These are phyloP conservation scores for Plemyria rubiginata DNA, from an alignment of 2,888 invertebrate species.

Conservation along the genomic window DNA sequence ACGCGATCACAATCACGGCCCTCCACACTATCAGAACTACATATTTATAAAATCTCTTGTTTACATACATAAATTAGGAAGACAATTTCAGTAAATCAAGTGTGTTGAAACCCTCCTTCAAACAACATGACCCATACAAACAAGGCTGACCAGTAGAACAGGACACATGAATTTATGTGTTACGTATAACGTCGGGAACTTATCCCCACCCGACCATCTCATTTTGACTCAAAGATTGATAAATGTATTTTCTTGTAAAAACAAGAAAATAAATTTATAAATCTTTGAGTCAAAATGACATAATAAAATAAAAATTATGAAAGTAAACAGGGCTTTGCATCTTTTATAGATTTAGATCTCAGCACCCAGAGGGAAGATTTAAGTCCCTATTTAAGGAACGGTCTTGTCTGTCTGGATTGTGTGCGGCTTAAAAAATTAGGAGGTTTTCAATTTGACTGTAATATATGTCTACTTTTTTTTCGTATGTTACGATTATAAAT, in stretches of 20 bases:
- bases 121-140: conserved; percentile 14
- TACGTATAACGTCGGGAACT: background rate
- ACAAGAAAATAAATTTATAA: no score
- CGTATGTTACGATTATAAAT: no score
- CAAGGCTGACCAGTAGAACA: conserved; percentile 13
- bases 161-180: conserved; percentile 5
- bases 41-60: conserved; percentile 17
- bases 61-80: conserved; percentile 28
- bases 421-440: no score
- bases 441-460: no score
- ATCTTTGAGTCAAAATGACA: no score
- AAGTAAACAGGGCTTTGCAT: no score
- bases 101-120: conserved; percentile 20
- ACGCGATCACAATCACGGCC: conserved; percentile 1
- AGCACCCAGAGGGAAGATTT: no score
- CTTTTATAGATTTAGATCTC: no score
- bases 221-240: background rate
- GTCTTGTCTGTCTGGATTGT: no score
- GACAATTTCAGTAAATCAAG: conserved; percentile 17
- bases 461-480: no score
- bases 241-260: background rate
- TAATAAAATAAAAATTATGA: no score
- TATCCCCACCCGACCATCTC: background rate
- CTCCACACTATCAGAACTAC: conserved; percentile 11
- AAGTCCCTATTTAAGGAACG: no score